phyloP scores from a whole-genome alignment of 2,113 vertebrate species.

The Genyomyrus donnyi region DNA sequence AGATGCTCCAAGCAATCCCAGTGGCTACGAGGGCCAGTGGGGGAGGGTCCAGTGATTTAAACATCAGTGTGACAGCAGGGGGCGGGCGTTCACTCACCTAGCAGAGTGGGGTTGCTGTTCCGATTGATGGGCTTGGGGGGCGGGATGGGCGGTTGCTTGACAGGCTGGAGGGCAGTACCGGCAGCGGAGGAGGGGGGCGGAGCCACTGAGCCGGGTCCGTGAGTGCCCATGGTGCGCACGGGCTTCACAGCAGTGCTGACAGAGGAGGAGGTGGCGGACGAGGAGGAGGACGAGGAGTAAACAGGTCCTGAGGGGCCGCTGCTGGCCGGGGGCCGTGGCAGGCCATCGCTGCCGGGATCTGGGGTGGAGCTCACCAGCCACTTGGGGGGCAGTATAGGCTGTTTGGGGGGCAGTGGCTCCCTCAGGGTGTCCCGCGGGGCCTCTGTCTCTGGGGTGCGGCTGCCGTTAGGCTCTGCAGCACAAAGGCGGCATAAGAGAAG shows the following conservation, averaged over 20 bases:
- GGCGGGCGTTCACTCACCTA: conserved; percentile 66
- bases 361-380: conserved; percentile 70
- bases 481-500: not conserved
- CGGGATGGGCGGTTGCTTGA: conserved; percentile 84
- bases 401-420: conserved; percentile 66
- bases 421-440: conserved; percentile 61
- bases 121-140: conserved; percentile 90
- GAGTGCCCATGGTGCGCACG: conserved; percentile 61
- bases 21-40: not conserved
- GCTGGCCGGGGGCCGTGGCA: conserved; percentile 48
- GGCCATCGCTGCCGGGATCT: conserved; percentile 59
- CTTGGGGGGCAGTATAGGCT: conserved; percentile 77
- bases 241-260: conserved; percentile 45
- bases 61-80: not conserved
- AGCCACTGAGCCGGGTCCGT: conserved; percentile 52
- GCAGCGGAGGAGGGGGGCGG: conserved; percentile 39
- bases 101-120: conserved; percentile 69
- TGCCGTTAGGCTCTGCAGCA: conserved; percentile 66
- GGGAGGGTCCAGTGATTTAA: not conserved
- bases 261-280: conserved; percentile 25
- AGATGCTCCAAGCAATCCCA: not conserved
- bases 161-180: conserved; percentile 42
- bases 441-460: conserved; percentile 64
- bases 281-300: conserved; percentile 52
- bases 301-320: conserved; percentile 33